Percentiles rank a stretch among this genome's conserved stretches.
phyloP scores from a whole-genome alignment of 2,797 vertebrate species.

The Gallinago solitaria region DNA sequence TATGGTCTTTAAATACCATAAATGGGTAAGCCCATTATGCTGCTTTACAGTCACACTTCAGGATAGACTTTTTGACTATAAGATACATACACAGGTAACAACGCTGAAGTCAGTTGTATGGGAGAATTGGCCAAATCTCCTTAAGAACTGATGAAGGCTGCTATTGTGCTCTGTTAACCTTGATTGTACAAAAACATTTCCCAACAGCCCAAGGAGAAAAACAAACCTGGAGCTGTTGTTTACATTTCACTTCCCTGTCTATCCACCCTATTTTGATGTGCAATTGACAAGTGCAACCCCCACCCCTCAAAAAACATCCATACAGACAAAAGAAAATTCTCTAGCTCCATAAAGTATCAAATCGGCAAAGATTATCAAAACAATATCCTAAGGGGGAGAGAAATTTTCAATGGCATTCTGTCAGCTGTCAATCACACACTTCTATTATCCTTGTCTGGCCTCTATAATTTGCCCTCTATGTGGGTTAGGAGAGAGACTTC shows the following conservation, averaged over 20 bases:
- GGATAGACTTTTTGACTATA: background rate
- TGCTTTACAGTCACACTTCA: background rate
- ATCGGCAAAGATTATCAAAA: conserved; percentile 66
- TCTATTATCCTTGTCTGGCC: conserved; percentile 59
- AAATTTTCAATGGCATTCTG: conserved; percentile 45
- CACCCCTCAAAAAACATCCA: background rate
- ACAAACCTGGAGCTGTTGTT: conserved; percentile 69
- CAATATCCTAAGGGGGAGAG: conserved; percentile 56
- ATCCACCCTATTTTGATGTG: conserved; percentile 36
- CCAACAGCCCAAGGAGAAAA: conserved; percentile 37
- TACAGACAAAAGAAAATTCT: background rate
- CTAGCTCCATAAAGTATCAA: conserved; percentile 33
- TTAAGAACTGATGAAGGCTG: background rate
- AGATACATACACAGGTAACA: background rate
- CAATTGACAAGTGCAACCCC: conserved; percentile 56
- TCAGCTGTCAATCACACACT: conserved; percentile 60
- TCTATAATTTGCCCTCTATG: conserved; percentile 50
- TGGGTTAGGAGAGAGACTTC: background rate
- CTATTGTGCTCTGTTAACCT: conserved; percentile 32
- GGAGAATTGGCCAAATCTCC: background rate
- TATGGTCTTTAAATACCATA: background rate
- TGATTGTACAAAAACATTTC: conserved; percentile 39
- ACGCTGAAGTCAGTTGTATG: background rate
- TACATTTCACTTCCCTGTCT: conserved; percentile 43
- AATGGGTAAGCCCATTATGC: background rate